phyloP scores from a whole-genome alignment of 2,113 vertebrate species.

The Scolopax mira region DNA sequence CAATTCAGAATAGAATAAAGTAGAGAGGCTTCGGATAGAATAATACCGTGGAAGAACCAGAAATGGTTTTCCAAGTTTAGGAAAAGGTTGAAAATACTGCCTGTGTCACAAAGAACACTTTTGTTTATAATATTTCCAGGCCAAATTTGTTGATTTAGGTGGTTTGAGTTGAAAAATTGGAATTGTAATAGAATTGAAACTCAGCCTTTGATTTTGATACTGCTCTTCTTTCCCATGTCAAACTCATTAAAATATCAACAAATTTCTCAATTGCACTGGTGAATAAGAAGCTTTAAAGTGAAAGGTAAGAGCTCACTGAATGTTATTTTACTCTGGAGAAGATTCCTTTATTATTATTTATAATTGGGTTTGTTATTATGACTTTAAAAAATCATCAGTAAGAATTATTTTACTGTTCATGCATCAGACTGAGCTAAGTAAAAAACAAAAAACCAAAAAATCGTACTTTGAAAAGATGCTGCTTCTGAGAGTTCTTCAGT shows the following conservation, averaged over 20 bases:
- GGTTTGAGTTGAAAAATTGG: background rate
- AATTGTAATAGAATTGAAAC: background rate
- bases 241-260: background rate
- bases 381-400: background rate
- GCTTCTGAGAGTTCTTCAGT: background rate
- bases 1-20: background rate
- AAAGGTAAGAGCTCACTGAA: background rate
- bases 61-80: background rate
- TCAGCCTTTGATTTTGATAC: background rate
- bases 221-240: fast-evolving
- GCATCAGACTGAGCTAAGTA: background rate
- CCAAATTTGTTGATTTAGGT: background rate
- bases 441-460: background rate
- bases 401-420: background rate
- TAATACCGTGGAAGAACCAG: background rate
- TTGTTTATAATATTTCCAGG: background rate
- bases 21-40: background rate
- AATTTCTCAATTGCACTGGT: background rate
- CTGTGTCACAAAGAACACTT: background rate
- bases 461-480: background rate
- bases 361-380: background rate
- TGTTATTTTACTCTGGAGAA: background rate
- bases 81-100: background rate
- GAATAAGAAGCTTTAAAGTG: background rate
- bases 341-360: background rate